A percentile compares a stretch with the other conserved stretches of the same genome.
Conservation (phyloP, 2,797 vertebrate genomes). For the Acrossocheilus fasciatus region DNA sequence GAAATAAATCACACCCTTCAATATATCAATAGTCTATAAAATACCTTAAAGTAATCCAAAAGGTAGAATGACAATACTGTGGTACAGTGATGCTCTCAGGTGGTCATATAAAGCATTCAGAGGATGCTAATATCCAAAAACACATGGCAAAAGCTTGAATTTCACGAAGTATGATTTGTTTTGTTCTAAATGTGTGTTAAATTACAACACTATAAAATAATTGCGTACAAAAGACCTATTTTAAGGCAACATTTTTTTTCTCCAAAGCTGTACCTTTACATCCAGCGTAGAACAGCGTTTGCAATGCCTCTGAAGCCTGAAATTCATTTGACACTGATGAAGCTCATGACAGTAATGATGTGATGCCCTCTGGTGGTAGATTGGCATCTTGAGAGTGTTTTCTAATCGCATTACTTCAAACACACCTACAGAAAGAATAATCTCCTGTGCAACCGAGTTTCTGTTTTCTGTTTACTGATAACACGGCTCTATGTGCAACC, state of each 20-base stretch:
- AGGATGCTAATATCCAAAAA: background rate
- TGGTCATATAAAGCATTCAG: background rate
- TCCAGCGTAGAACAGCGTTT: background rate
- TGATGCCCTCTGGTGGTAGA: slow-evolving; percentile 42
- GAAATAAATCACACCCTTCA: background rate
- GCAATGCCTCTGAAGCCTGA: background rate
- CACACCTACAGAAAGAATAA: background rate
- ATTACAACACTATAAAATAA: background rate
- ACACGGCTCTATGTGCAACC: background rate
- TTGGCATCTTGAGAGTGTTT: background rate
- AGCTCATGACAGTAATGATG: slow-evolving; percentile 3
- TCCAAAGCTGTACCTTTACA: background rate
- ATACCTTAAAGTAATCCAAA: background rate
- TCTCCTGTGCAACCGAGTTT: background rate
- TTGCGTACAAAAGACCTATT: background rate
- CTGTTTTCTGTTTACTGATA: slow-evolving; percentile 24
- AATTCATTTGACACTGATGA: slow-evolving; percentile 3
- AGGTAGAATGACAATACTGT: background rate
- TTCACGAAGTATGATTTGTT: background rate
- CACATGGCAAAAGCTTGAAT: background rate
- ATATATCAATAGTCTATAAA: background rate
- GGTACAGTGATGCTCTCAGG: background rate
- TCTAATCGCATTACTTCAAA: background rate
- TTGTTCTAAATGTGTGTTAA: background rate
- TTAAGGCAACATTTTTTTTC: background rate